Conservation (phyloP, 2,888 invertebrate species). For the Dasypogon diadema region DNA sequence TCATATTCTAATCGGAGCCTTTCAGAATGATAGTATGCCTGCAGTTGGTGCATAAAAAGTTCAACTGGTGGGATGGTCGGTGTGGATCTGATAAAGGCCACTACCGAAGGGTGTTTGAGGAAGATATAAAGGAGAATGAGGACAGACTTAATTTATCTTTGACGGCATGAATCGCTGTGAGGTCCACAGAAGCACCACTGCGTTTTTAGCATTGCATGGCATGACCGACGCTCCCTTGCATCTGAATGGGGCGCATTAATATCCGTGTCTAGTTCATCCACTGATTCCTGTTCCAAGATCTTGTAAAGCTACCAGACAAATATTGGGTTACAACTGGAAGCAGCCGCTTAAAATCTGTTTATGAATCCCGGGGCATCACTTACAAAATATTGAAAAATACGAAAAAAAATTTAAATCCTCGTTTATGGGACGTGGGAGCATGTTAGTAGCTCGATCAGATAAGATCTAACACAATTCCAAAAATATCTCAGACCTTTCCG, state of each 20-base stretch:
- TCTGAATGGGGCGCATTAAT: conserved; percentile 32
- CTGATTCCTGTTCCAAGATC: conserved; percentile 23
- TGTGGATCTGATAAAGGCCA: conserved; percentile 24
- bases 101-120: conserved; percentile 25
- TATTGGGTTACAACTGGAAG: conserved; percentile 22
- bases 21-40: conserved; percentile 7
- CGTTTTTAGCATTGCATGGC: neutral
- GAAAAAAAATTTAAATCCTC: too few relatives aligned
- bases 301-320: conserved; percentile 27
- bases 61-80: neutral
- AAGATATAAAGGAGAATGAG: conserved; percentile 39
- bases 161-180: conserved; percentile 32
- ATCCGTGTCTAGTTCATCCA: conserved; percentile 34
- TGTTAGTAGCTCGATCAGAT: neutral
- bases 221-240: conserved; percentile 8
- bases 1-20: conserved; percentile 39
- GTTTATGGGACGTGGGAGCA: neutral
- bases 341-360: neutral
- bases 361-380: too few relatives aligned
- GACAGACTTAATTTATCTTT: conserved; percentile 37
- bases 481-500: neutral
- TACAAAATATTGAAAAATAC: too few relatives aligned
- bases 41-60: neutral
- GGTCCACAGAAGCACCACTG: conserved; percentile 19
- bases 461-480: neutral